Evolutionary conservation across 1,140 invertebrate species (phyloP), one percentile per base, ranked within the genome.

Genomic region (Scaptomyza montana): DNA sequence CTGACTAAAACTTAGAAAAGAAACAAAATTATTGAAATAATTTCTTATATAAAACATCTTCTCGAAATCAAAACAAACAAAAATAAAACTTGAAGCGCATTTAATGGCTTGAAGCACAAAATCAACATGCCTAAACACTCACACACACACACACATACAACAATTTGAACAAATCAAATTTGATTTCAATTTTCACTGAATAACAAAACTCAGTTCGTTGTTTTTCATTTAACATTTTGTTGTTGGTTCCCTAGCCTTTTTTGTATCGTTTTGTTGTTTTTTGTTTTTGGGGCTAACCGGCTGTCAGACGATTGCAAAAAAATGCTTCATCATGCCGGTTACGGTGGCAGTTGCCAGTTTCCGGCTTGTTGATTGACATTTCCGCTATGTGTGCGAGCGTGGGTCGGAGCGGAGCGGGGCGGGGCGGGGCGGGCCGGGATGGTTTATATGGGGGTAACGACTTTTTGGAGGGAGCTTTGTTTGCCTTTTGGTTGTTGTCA

Each of bases 361-460:
- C 80, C 80, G 80, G 80, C 81, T 84, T 84, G 80, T 80, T 84
- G 80, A 84, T 85, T 85, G 81, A 85, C 81, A 85, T 84, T 80
- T 84, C 81, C 81, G 78, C 50, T 28, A 45, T 13, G 39, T 49
- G 16, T 56, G 41, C 21, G 39, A 30, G 33, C 36, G 25, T 9
- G 2, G 19, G 0, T 5, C 7, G 10, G 57, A 39, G 7, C 12
- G 8, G 10, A 36, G 10, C 7, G 10, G 57, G 49, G 7, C 12
- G 8, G 10, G 47, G 7, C 2, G 39, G 7, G 13, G 30, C 5
- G 25, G 13, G 30, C 5, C 13, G 13, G 6, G 10, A 3, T 12
- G 12, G 13, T 19, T 5, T 21, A 16, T 16, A 16, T 16, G 13
- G 13, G n/a, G 12, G n/a, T n/a, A 5, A 43, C 12, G n/a, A 43